These are phyloP conservation scores for Vanessa cardui DNA, from an alignment of 2,888 invertebrate genomes.

Conservation along the genomic window DNA sequence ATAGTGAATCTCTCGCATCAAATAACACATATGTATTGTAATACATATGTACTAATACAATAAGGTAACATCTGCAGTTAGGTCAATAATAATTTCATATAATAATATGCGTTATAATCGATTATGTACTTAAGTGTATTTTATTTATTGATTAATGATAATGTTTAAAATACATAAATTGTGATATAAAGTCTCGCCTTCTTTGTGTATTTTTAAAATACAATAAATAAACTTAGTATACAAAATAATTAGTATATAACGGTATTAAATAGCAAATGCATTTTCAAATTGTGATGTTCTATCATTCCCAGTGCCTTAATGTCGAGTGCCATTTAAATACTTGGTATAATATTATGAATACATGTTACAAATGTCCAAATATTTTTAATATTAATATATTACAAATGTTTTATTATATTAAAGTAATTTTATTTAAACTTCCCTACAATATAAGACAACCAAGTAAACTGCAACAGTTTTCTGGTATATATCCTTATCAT, in stretches of 20 bases:
- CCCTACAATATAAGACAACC: neutral
- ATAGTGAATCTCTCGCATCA: neutral
- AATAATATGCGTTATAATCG: neutral
- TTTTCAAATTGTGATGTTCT: conserved; percentile 48
- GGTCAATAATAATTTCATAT: neutral
- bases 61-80: neutral
- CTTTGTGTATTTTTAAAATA: neutral
- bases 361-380: conserved; percentile 11
- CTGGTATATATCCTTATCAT: too few species aligned
- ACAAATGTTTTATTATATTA: conserved; percentile 17
- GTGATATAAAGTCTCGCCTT: neutral
- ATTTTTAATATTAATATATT: conserved; percentile 21
- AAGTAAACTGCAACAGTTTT: too few species aligned
- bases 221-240: neutral
- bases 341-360: conserved; percentile 28
- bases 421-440: conserved; percentile 4
- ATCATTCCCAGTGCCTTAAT: conserved; percentile 61
- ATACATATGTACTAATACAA: neutral
- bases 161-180: neutral
- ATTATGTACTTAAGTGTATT: neutral
- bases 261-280: conserved; percentile 10
- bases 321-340: conserved; percentile 49
- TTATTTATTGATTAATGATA: neutral
- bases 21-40: neutral
- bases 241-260: conserved; percentile 1